phyloP scores from a whole-genome alignment of 2,113 vertebrate genomes.

The Engraulis encrasicolus region DNA sequence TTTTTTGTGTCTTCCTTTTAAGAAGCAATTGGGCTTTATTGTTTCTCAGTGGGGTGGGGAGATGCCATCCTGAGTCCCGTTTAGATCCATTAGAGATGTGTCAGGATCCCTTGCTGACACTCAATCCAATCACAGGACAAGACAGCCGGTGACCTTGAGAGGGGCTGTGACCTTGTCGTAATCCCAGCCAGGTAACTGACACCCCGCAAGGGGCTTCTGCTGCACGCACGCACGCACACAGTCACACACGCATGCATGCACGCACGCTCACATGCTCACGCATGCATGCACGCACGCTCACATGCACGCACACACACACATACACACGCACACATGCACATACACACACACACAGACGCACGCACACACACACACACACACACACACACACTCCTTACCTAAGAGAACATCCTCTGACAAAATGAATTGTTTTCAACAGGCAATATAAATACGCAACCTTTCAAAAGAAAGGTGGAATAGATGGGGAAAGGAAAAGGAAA shows the following conservation, averaged over 20 bases:
- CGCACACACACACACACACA: too few species aligned
- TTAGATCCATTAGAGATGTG: constrained; percentile 53
- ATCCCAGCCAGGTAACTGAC: constrained; percentile 55
- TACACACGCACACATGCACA: too few species aligned
- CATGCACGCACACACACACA: too few species aligned
- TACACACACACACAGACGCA: too few species aligned
- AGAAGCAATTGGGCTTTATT: constrained; percentile 38
- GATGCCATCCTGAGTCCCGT: constrained; percentile 30
- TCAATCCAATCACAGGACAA: constrained; percentile 53
- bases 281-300: too few species aligned
- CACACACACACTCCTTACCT: constrained; percentile 17
- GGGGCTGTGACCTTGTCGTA: constrained; percentile 52
- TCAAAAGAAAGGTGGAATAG: constrained; percentile 16
- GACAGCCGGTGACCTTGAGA: background rate
- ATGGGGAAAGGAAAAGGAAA: background rate
- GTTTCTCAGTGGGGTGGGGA: constrained; percentile 35
- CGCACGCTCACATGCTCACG: too few species aligned
- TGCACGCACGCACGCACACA: too few species aligned
- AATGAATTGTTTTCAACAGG: constrained; percentile 55
- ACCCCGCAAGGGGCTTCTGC: constrained; percentile 42
- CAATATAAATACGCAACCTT: constrained; percentile 49
- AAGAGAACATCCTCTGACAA: constrained; percentile 44
- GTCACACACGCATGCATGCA: too few species aligned
- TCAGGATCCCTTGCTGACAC: constrained; percentile 51
- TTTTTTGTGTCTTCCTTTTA: constrained; percentile 20